Conservation (phyloP, 1,140 invertebrate genomes). For the Cardiocondyla obscurior region DNA sequence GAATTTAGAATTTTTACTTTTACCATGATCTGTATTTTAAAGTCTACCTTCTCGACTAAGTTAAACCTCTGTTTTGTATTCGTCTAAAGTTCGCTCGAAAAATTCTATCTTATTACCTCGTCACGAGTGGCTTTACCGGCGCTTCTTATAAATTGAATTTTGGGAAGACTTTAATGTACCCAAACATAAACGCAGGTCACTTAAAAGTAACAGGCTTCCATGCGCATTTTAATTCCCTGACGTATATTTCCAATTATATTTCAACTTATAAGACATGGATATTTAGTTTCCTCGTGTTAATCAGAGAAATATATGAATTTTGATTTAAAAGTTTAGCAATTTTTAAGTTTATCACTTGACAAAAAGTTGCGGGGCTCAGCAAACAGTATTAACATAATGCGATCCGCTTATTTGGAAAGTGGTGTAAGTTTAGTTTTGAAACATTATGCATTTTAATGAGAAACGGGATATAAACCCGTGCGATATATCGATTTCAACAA, state of each 20-base stretch:
- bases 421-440: conserved; percentile 36
- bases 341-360: not conserved
- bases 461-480: conserved; percentile 31
- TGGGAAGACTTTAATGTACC: conserved; percentile 17
- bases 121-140: conserved; percentile 33
- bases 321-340: not conserved
- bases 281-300: not conserved
- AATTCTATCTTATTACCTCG: conserved; percentile 47
- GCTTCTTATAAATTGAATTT: conserved; percentile 51
- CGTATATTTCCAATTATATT: not conserved
- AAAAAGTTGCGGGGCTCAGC: not conserved
- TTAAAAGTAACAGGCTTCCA: not conserved
- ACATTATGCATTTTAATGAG: conserved; percentile 50
- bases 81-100: conserved; percentile 36
- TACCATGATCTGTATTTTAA: not conserved
- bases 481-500: conserved; percentile 27
- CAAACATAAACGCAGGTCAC: not conserved
- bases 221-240: not conserved
- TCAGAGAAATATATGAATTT: not conserved
- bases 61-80: conserved; percentile 56
- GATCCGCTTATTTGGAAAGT: conserved; percentile 38
- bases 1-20: conserved; percentile 33
- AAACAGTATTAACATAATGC: conserved; percentile 19
- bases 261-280: not conserved
- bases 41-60: conserved; percentile 4